Base-by-base conservation (phyloP, 2,113 vertebrate genomes). In the Chauna torquata region DNA sequence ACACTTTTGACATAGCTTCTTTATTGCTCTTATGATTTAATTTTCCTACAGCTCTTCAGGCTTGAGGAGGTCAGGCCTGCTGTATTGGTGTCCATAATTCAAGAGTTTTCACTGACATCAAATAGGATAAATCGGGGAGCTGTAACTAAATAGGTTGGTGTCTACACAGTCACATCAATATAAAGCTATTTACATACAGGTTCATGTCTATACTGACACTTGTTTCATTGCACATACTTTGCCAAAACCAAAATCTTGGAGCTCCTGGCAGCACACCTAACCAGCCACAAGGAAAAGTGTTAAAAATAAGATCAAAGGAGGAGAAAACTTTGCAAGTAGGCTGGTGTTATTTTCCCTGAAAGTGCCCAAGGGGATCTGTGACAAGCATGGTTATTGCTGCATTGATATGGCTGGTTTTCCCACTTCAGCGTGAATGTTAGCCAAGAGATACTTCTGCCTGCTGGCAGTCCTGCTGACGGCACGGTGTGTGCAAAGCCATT, bases 71-170 rank as follows among this genome's bases (percentile, higher is more conserved):
- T 57, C 2, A 2, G 14, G 44, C 42, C 55, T 58, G 62, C 2
- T 16, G 1, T 32, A 40, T 2, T 0, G 0, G 9, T 45, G 55
- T 38, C 4, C 0, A 9, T 32, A 76, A 70, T 23, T 65, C 70
- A 57, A 57, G 36, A 84, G 12, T 30, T 66, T 54, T 72, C 38
- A 28, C 30, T 54, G 17, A 72, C 25, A 79, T 16, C 40, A 49
- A 16, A 16, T 38, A 32, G 24, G 45, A 69, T 28, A 69, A 80
- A 62, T 9, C 1, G 4, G 19, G 54, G 27, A 57, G 27, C 27
- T 75, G 27, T 30, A 50, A 52, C 32, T 8, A 55, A 76, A 57
- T 10, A 57, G 62, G 45, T 10, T 75, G 42, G 11, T n/a, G 23
- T 27, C 62, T 19, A n/a, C 34, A 49, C 1, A 34, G 23, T n/a